Evolutionary conservation across 1,140 invertebrate species (phyloP), one percentile per base, ranked within the genome.

Genomic region (Anoplolepis gracilipes): DNA sequence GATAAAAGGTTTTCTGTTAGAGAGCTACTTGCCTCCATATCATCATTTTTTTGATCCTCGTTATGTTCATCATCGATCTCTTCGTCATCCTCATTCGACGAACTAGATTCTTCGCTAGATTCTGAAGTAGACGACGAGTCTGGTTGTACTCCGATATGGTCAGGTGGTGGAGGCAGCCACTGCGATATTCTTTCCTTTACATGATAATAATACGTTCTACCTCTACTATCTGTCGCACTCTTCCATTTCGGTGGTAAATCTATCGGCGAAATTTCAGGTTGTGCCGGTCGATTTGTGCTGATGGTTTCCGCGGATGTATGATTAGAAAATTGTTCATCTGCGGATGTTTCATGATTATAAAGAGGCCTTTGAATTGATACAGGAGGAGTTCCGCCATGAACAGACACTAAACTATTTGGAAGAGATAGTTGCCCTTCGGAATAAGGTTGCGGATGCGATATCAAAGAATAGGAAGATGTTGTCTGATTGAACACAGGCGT

Each of bases 121-220:
- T 95, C 94, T 1, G 92, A 93, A 28, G 92, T 94, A 5, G 93
- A 94, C 0, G 94, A 94, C 0, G 95, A 94, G 70, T 96, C 95
- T n/a, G 93, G 93, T 25, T 95, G 94, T 4, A 93, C 92, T 30
- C 95, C 95, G 82, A 95, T 95, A 28, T 95, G 95, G 79, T 95
- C 94, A 11, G 94, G 95, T 4, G 96, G 95, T 0, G 98, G 98
- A 36, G 98, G 97, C 81, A 97, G 95, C 98, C 98, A 99, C 92
- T 99, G 98, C 2, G 98, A 97, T 90, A 97, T 96, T 76, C 98
- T 96, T 33, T 97, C 96, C 88, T 97, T 97, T 0, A 97, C 95
- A 93, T 99, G 98, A 94, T 99, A 99, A 95, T 99, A 99, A 93
- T 99, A 99, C 0, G 97, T 96, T 84, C 98, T 95, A 1, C 98